A percentile compares a stretch with the other conserved stretches of the same genome.
These are phyloP conservation scores for Ptilorrhoa leucosticta DNA, from an alignment of 2,113 vertebrate species.

Conservation along the genomic window DNA sequence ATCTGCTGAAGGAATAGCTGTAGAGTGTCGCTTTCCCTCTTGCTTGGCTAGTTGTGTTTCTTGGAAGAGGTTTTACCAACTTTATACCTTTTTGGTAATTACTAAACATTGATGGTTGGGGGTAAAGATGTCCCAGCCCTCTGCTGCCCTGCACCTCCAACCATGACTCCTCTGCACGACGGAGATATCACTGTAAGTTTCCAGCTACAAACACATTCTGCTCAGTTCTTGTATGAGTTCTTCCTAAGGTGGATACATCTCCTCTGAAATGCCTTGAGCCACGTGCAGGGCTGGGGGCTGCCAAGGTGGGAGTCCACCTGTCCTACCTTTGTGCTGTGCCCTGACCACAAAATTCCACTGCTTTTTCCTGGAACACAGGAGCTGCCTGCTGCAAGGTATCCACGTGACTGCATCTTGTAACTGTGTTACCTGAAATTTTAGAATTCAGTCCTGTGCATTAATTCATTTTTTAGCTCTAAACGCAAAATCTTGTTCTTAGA, in stretches of 20 bases:
- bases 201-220: not conserved
- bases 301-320: not conserved
- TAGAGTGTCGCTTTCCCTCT: not conserved
- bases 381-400: not conserved
- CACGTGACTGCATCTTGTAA: accelerated
- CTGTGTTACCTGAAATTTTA: not conserved
- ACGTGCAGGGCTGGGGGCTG: not conserved
- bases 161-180: not conserved
- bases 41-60: not conserved
- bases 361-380: not conserved
- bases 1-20: not conserved
- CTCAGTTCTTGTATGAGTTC: not conserved
- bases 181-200: not conserved
- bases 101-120: not conserved
- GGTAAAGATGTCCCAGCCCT: not conserved
- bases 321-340: not conserved
- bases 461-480: not conserved
- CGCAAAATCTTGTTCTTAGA: not conserved
- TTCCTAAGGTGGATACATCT: not conserved
- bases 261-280: not conserved
- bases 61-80: not conserved
- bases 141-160: not conserved
- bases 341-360: not conserved
- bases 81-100: not conserved
- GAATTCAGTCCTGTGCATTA: not conserved